Evolutionary conservation across 2,888 invertebrate genomes (phyloP).

Genomic region (Scaptomyza cyrtandrae): DNA sequence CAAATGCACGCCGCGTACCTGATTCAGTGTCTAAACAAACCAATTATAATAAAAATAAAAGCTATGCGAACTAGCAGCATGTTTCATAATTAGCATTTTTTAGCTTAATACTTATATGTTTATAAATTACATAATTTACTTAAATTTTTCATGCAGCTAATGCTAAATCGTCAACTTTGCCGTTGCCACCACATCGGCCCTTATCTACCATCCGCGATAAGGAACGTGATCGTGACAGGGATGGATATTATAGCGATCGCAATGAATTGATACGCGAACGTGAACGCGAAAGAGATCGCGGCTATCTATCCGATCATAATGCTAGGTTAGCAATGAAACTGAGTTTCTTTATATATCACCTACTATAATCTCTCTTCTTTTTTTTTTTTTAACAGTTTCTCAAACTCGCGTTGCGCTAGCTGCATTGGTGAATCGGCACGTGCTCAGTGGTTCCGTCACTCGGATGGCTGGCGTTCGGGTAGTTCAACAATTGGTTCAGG

Average conservation of each 20-base stretch:
- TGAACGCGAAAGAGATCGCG: slow-evolving; percentile 90
- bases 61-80: slow-evolving; percentile 18
- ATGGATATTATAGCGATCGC: slow-evolving; percentile 95
- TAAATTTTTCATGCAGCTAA: slow-evolving; percentile 85
- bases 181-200: slow-evolving; percentile 90
- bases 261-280: slow-evolving; percentile 92
- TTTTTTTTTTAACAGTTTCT: slow-evolving; percentile 67
- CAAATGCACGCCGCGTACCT: slow-evolving; percentile 53
- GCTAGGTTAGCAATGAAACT: slow-evolving; percentile 86
- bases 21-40: slow-evolving; percentile 29
- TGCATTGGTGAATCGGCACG: slow-evolving; percentile 95
- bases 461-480: slow-evolving; percentile 93
- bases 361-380: too few relatives aligned
- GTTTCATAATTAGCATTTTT: slow-evolving; percentile 16
- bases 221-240: slow-evolving; percentile 88
- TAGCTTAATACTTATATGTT: background rate
- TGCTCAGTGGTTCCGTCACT: slow-evolving; percentile 95
- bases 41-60: slow-evolving; percentile 3
- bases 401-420: slow-evolving; percentile 91
- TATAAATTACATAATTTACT: background rate
- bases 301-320: slow-evolving; percentile 92
- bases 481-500: slow-evolving; percentile 89
- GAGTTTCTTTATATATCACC: accelerated
- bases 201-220: slow-evolving; percentile 85
- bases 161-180: slow-evolving; percentile 93